Evolutionary conservation across 2,113 vertebrate genomes (phyloP), one percentile per base, ranked within the genome.

Genomic region (Octodon degus): DNA sequence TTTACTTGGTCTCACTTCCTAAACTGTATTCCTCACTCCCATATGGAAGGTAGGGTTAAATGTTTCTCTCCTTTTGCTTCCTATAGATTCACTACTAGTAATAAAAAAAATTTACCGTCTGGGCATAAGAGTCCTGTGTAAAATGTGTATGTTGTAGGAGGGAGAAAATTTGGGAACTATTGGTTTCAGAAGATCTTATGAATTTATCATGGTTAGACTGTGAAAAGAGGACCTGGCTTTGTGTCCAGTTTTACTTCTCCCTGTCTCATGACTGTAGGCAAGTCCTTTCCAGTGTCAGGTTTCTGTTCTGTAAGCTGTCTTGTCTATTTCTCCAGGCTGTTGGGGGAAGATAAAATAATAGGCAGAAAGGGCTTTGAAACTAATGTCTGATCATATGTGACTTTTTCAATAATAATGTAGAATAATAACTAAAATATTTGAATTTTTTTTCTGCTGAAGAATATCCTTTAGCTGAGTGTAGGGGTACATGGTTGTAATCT

Each of bases 391-490:
- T 81, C 30, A 32, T 37, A 37, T 89, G 25, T 93, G 47, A 70
- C n/a, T 93, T 86, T 91, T 11, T 95, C 30, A 37, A 1, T 86
- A 84, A 76, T 83, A 82, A 81, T 62, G 22, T 55, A 94, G 58
- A 76, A 32, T 92, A 84, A 76, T 86, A 95, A 70, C n/a, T 55
- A 24, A 74, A 92, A n/a, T 81, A 65, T 90, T 76, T 94, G 53
- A 87, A 90, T 47, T 87, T 24, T 86, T 86, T 58, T 70, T 92
- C 70, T 89, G 7, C 62, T 62, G 50, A 77, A 55, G 81, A 76
- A 5, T 76, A 24, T 50, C 58, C 12, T 96, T 77, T 89, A 24
- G 77, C 77, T 34, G 50, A 17, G 3, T 80, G 8, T 55, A 34
- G 47, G 16, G 40, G 77, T 32, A 79, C 43, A 17, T 30, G 27